These are phyloP conservation scores for Rhineura floridana DNA, from an alignment of 2,113 vertebrate species.

Conservation along the genomic window DNA sequence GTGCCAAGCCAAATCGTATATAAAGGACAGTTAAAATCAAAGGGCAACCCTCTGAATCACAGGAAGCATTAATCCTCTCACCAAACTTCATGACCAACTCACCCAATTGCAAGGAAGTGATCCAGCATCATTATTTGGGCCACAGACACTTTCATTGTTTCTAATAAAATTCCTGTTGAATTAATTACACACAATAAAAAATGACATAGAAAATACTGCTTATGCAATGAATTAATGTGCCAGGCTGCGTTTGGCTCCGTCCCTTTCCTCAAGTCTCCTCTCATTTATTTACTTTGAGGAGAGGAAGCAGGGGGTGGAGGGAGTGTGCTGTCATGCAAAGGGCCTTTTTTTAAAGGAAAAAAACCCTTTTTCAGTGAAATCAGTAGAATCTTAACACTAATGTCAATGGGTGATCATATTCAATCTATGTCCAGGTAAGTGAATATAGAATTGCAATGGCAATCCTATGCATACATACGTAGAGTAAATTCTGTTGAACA, in stretches of 20 bases:
- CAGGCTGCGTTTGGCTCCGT: slow-evolving; percentile 33
- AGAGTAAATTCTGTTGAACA: too few relatives aligned
- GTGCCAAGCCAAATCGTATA: slow-evolving; percentile 29
- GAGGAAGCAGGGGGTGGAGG: background rate
- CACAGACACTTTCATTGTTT: slow-evolving; percentile 18
- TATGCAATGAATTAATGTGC: background rate
- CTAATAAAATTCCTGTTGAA: slow-evolving; percentile 46
- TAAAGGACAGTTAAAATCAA: slow-evolving; percentile 30
- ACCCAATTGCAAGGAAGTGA: slow-evolving; percentile 8
- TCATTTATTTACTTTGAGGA: slow-evolving; percentile 28
- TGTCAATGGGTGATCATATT: background rate
- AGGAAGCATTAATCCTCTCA: slow-evolving; percentile 31
- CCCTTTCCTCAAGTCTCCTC: background rate
- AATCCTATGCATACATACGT: too few relatives aligned
- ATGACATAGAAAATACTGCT: slow-evolving; percentile 52
- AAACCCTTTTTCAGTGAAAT: background rate
- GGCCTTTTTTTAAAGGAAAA: background rate
- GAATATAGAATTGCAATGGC: too few relatives aligned
- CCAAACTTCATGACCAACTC: background rate
- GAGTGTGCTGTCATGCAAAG: background rate
- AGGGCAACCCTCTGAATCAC: slow-evolving; percentile 36
- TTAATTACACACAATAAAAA: slow-evolving; percentile 62
- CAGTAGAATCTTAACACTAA: background rate
- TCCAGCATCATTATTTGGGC: background rate
- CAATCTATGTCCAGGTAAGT: too few relatives aligned